Evolutionary conservation across 1,140 invertebrate genomes (phyloP), one percentile per base, ranked within the genome.

Genomic region (Zaprionus ornatus): DNA sequence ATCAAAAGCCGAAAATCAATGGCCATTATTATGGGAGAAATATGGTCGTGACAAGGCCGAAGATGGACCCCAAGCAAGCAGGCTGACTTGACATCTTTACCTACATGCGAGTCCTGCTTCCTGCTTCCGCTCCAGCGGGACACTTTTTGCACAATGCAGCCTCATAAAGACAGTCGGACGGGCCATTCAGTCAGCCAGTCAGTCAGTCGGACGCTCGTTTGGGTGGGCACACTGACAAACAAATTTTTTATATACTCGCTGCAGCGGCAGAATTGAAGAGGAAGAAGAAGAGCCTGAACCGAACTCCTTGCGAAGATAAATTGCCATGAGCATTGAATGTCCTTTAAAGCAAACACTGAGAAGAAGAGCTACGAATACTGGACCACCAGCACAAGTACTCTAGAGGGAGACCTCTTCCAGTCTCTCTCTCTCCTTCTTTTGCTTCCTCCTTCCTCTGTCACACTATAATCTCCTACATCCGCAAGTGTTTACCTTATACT

Each of bases 401-500:
- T 56, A n/a, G 29, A 32, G 55, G 17, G 4, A 54, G 17, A 10
- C 45, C 25, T n/a, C 42, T 17, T n/a, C 13, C 17, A 13, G 1
- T 25, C 57, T 61, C 32, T 19, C 23, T 42, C 54, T 42, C 3
- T 23, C 3, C 17, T 19, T 56, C n/a, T 10, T 12, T 55, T 50
- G 55, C 29, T 70, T 59, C 32, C 50, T 19, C 25, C 17, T 10
- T 19, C 17, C 13, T 23, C 56, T 35, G 19, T 23, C 50, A 40
- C 45, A 60, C 42, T 60, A 71, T 87, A 88, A 87, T 87, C 83
- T 69, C 67, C 59, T 80, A 80, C 84, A 88, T 87, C 83, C 83
- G 83, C 84, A 88, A 88, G 83, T 88, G 83, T 80, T 87, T 87
- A 88, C 83, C 84, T 87, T 88, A 66, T 72, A 77, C 56, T 88